A percentile compares a stretch with the other conserved stretches of the same genome.
These are phyloP conservation scores for Chiloscyllium plagiosum DNA, from an alignment of 2,113 vertebrate species.

Conservation along the genomic window DNA sequence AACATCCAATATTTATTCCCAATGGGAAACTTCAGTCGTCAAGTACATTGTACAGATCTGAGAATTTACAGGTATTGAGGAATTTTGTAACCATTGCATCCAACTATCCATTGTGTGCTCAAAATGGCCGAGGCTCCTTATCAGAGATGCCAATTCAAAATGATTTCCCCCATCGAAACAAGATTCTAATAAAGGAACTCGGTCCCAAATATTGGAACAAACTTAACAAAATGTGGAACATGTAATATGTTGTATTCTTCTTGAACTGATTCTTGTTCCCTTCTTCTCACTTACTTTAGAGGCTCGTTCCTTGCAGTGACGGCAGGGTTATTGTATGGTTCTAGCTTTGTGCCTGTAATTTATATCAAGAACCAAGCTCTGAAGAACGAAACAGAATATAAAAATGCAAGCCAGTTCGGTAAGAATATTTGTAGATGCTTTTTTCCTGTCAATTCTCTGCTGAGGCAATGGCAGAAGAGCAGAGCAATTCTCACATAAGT, in stretches of 20 bases:
- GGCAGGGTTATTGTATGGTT: conserved; percentile 73
- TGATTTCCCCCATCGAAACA: background rate
- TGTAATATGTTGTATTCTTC: conserved; percentile 32
- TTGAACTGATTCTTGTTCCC: background rate
- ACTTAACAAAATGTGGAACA: background rate
- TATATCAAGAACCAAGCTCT: conserved; percentile 79
- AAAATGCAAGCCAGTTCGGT: conserved; percentile 80
- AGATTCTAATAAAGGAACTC: background rate
- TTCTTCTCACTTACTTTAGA: conserved; percentile 51
- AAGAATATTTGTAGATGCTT: conserved; percentile 38
- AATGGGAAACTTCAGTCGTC: background rate
- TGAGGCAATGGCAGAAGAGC: background rate
- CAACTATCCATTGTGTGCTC: background rate
- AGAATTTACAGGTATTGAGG: background rate
- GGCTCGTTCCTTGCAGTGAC: conserved; percentile 71
- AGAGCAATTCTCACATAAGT: background rate
- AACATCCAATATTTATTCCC: background rate
- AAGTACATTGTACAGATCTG: background rate
- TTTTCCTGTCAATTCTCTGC: background rate
- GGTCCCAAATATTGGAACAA: background rate
- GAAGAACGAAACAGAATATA: conserved; percentile 60
- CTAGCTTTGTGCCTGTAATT: conserved; percentile 70
- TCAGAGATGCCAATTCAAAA: background rate
- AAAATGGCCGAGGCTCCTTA: background rate
- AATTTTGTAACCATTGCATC: background rate